Base-by-base conservation (phyloP, 2,888 invertebrate genomes). In the Himalopsyche kuldschensis region DNA sequence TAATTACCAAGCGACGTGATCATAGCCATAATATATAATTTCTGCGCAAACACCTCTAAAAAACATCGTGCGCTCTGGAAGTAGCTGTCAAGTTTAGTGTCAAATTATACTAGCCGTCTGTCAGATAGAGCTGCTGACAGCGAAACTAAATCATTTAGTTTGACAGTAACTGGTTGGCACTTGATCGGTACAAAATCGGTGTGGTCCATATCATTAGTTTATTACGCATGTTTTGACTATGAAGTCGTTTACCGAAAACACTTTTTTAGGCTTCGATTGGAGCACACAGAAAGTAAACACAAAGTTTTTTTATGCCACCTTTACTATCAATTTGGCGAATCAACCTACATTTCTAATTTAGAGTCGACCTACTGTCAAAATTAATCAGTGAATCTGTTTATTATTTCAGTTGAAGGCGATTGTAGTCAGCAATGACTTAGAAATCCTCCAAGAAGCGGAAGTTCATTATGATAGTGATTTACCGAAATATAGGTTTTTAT, bases 401-500 rank as follows among this genome's bases (percentile, higher is more conserved):
- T 86, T 87, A 80, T 93, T 94, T 86, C 89, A 99, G 98, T 91
- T 98, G 82, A 99, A 99, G 93, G 97, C 97, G 17, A 93, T 97
- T 31, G 95, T 97, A 10, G 93, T 98, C 11, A 93, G 95, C 89
- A 94, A 95, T 86, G 91, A 94, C 75, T 93, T 97, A 88, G 91
- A 94, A 87, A 93, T 97, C 20, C 90, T 96, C 11, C 94, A 96
- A 88, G 95, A 97, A 88, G 95, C 95, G 17, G 93, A 94, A 86
- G 97, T 99, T 0, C 95, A 96, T 87, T 99, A 98, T 91, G 98
- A 98, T 90, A 94, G 93, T 86, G 98, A 98, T 89, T 91, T 99
- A 30, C 97, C 98, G n/a, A 98, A 98, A 90, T 99, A 96, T 90
- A 94, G 95, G 97, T 96, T 90, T 87, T 15, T 48, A 76, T 77